A percentile compares a stretch with the other conserved stretches of the same genome.
Evolutionary conservation across 2,797 vertebrate species (phyloP).

Genomic region (Bovichtus diacanthus): DNA sequence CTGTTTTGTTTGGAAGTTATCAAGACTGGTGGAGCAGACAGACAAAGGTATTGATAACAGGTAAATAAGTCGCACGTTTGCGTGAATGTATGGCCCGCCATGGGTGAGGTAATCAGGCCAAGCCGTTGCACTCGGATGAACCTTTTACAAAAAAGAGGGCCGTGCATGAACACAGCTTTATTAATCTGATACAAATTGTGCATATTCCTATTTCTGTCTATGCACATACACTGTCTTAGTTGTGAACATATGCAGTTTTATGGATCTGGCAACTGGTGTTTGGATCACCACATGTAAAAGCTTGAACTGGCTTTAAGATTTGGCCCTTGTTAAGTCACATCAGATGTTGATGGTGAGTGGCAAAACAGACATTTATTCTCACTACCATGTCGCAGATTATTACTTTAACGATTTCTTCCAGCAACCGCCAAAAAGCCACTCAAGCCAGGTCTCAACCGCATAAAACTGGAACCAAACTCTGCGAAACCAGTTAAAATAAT

Average conservation of each 20-base stretch:
- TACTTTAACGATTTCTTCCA: constrained; percentile 39
- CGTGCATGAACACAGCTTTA: constrained; percentile 2
- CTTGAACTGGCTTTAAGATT: constrained; percentile 14
- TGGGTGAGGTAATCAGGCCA: neutral
- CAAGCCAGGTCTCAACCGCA: neutral
- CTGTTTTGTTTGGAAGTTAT: neutral
- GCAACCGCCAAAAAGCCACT: constrained; percentile 19
- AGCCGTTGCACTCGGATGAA: neutral
- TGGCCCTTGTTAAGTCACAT: constrained; percentile 21
- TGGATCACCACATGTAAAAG: constrained; percentile 13
- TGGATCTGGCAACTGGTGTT: constrained; percentile 2
- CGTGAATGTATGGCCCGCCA: neutral
- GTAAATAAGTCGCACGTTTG: neutral
- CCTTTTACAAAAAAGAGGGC: neutral
- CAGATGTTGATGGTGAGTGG: constrained; percentile 25
- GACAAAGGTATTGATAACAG: neutral
- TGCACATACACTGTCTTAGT: neutral
- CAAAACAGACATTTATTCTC: constrained; percentile 43
- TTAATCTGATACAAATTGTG: neutral
- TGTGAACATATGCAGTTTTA: constrained; percentile 11
- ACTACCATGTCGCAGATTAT: constrained; percentile 30
- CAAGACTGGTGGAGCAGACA: neutral
- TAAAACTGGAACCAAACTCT: constrained; percentile 21
- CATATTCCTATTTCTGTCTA: constrained; percentile 1
- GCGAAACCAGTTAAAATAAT: constrained; percentile 34